Evolutionary conservation across 1,140 invertebrate species (phyloP).

Genomic region (Anastatus disparis): DNA sequence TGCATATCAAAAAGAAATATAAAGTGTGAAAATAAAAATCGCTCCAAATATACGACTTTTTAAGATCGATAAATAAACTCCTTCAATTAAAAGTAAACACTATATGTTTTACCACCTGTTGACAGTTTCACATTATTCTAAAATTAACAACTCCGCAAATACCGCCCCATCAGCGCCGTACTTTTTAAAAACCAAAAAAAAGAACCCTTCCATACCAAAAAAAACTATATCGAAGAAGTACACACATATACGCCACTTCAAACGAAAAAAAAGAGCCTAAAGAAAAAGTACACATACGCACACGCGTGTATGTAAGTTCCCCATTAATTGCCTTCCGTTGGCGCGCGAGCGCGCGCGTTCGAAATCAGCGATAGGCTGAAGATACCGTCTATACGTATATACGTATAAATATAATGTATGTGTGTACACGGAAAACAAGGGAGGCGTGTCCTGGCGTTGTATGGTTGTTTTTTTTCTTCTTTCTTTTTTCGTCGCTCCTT

Average conservation of each 20-base stretch:
- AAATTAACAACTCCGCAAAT: not conserved
- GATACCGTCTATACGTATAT: too few species aligned
- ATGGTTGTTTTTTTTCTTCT: too few species aligned
- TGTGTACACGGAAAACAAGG: constrained; percentile 27
- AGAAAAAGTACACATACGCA: not conserved
- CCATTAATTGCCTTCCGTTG: constrained; percentile 22
- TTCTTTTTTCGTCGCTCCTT: constrained; percentile 15
- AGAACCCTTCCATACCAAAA: too few species aligned
- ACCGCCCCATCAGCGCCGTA: not conserved
- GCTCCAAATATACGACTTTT: too few species aligned
- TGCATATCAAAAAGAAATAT: too few species aligned
- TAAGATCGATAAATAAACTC: too few species aligned
- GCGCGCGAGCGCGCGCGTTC: not conserved
- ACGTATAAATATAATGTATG: too few species aligned
- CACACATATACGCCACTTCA: too few species aligned
- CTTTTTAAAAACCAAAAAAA: not conserved
- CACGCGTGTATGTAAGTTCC: not conserved
- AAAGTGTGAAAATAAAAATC: too few species aligned
- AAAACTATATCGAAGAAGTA: constrained; percentile 1
- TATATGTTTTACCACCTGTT: too few species aligned
- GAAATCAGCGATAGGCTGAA: constrained; percentile 23
- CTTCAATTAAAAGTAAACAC: too few species aligned
- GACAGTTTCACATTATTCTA: too few species aligned
- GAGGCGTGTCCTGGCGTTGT: constrained; percentile 21
- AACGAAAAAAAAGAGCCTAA: not conserved